phyloP scores from a whole-genome alignment of 2,888 invertebrate species.

The Conistra vaccinii region DNA sequence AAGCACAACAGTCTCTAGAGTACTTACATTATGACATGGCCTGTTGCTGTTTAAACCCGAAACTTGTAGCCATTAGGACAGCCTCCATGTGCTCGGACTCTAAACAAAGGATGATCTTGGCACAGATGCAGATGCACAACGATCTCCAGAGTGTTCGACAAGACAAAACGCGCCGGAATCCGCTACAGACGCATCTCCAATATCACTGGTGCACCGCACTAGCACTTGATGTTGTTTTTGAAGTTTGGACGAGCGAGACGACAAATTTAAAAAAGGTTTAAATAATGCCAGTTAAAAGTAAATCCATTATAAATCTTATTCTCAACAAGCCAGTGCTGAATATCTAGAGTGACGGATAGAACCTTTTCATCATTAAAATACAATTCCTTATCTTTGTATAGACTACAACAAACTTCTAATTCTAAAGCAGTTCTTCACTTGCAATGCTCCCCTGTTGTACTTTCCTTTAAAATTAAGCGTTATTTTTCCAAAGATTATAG shows the following conservation, averaged over 20 bases:
- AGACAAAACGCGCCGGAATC: background rate
- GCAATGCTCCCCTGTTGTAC: slow-evolving; percentile 23
- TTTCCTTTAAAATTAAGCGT: slow-evolving; percentile 24
- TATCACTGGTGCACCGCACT: background rate
- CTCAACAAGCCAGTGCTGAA: slow-evolving; percentile 29
- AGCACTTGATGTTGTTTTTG: background rate
- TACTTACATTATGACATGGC: background rate
- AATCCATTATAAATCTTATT: slow-evolving; percentile 29
- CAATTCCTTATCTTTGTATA: slow-evolving; percentile 23
- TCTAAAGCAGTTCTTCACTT: slow-evolving; percentile 50
- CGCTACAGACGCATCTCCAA: background rate
- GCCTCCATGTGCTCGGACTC: no score
- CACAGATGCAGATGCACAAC: background rate
- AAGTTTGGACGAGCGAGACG: background rate
- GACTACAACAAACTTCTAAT: slow-evolving; percentile 35
- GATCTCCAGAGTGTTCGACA: background rate
- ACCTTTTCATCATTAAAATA: slow-evolving; percentile 46
- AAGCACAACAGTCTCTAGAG: background rate
- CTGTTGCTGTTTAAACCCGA: background rate
- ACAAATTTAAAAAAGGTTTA: background rate
- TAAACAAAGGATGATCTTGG: no score
- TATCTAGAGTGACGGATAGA: slow-evolving; percentile 30
- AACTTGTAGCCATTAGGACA: no score
- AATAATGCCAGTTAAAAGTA: slow-evolving; percentile 34
- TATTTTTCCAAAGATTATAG: slow-evolving; percentile 22